phyloP scores from a whole-genome alignment of 2,797 vertebrate genomes.

The Mormyrops attenuatus region DNA sequence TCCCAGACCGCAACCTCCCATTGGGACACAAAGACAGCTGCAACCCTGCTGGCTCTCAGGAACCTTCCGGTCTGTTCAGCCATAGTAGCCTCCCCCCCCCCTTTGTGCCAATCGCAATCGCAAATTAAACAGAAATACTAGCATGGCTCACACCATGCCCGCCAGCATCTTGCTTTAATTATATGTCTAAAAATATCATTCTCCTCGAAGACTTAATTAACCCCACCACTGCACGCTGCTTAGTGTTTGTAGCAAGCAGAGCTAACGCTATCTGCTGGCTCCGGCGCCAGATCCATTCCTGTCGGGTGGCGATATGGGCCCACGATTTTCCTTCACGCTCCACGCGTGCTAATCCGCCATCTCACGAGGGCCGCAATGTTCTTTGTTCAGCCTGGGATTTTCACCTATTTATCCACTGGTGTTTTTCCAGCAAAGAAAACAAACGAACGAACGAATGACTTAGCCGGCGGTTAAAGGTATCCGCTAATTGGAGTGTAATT shows the following conservation, averaged over 20 bases:
- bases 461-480: slow-evolving; percentile 25
- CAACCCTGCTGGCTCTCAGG: not conserved
- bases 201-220: slow-evolving; percentile 74
- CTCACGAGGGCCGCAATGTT: not conserved
- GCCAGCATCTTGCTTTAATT: slow-evolving; percentile 64
- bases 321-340: not conserved
- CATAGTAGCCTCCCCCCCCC: slow-evolving; percentile 33
- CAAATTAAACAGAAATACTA: slow-evolving; percentile 57
- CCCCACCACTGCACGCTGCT: slow-evolving; percentile 53
- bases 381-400: slow-evolving; percentile 23
- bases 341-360: slow-evolving; percentile 20
- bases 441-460: not conserved
- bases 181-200: slow-evolving; percentile 72
- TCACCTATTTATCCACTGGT: slow-evolving; percentile 12
- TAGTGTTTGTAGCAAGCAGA: slow-evolving; percentile 20
- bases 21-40: not conserved
- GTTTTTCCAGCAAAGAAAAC: not conserved
- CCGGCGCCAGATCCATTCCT: slow-evolving; percentile 7
- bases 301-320: not conserved
- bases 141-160: slow-evolving; percentile 58
- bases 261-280: slow-evolving; percentile 8
- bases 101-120: slow-evolving; percentile 48
- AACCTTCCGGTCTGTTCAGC: not conserved
- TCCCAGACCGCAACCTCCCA: not conserved
- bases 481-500: slow-evolving; percentile 32